A percentile compares a stretch with the other conserved stretches of the same genome.
Conservation (phyloP, 2,888 invertebrate species). For the Epirrhoe alternata region DNA sequence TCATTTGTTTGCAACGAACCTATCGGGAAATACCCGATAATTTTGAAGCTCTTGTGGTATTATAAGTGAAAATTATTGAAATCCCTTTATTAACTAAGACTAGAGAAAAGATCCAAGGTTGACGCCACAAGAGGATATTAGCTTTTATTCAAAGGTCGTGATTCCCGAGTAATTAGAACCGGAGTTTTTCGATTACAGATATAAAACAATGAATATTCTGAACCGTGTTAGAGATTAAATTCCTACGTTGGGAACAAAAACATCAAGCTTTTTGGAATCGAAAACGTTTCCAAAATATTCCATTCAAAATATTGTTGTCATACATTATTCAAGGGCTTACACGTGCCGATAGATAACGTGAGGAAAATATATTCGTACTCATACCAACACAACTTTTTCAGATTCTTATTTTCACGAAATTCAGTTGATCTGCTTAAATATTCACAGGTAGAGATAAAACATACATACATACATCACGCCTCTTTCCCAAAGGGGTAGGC, state of each 20-base stretch:
- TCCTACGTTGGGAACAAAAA: background rate
- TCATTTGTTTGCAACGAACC: no score
- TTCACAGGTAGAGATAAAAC: no score
- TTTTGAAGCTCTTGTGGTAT: no score
- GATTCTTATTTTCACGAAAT: background rate
- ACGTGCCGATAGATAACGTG: background rate
- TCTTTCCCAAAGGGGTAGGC: no score
- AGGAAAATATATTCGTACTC: background rate
- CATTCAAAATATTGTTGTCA: background rate
- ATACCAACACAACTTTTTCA: background rate
- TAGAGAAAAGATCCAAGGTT: background rate
- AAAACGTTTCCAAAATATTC: background rate
- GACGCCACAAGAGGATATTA: background rate
- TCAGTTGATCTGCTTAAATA: no score
- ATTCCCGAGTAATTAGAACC: background rate
- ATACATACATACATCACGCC: no score
- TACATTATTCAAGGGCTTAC: constrained; percentile 1
- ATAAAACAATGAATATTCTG: background rate
- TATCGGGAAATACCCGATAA: no score
- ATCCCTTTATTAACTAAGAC: background rate
- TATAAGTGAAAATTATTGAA: background rate
- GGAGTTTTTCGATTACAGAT: background rate
- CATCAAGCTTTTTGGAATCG: background rate
- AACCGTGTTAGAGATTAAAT: background rate
- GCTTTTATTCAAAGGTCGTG: background rate